A percentile compares a stretch with the other conserved stretches of the same genome.
Conservation (phyloP, 2,797 vertebrate species). For the Megaceryle alcyon region DNA sequence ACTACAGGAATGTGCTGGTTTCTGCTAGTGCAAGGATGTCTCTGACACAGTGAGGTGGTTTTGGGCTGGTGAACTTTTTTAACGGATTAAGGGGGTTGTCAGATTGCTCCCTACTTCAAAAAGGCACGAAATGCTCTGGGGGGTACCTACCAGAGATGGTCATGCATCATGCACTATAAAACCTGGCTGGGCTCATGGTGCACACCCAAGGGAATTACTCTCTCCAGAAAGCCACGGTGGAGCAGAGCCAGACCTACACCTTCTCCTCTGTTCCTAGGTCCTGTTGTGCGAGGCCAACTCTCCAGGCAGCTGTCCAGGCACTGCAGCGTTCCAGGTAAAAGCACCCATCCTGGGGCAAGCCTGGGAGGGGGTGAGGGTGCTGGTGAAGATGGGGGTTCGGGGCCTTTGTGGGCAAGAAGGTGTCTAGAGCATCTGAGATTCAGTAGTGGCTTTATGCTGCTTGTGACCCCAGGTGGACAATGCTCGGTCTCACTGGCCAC, state of each 20-base stretch:
- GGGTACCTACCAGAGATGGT: neutral
- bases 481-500: neutral
- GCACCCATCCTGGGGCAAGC: neutral
- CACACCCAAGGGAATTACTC: neutral
- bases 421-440: neutral
- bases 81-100: neutral
- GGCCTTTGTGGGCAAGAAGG: neutral
- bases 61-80: neutral
- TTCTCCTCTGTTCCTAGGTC: constrained; percentile 46
- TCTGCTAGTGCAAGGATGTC: neutral
- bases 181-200: neutral
- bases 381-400: neutral
- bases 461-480: neutral
- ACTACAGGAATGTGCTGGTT: fast-evolving
- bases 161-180: neutral
- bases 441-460: neutral
- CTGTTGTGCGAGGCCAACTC: neutral
- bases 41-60: neutral
- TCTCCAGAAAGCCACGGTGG: neutral
- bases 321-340: constrained; percentile 66
- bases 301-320: constrained; percentile 40
- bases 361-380: neutral
- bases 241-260: neutral
- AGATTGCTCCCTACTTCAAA: neutral
- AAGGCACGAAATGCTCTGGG: neutral